These are phyloP conservation scores for Mandrillus leucophaeus DNA, from an alignment of 2,113 vertebrate species.

Conservation along the genomic window DNA sequence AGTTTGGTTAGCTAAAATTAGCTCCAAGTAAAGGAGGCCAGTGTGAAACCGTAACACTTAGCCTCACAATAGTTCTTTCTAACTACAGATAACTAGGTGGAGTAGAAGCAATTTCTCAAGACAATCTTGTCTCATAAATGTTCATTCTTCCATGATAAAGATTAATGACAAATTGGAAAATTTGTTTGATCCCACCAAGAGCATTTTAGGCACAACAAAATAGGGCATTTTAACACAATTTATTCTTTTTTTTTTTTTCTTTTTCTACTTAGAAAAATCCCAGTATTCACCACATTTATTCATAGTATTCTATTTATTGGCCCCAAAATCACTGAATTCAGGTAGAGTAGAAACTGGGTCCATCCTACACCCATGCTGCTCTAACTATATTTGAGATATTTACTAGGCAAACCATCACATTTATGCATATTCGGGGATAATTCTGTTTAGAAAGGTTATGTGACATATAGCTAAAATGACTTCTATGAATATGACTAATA, in stretches of 20 bases:
- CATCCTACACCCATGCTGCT: not conserved
- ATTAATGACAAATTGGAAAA: constrained; percentile 67
- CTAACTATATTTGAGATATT: constrained; percentile 23
- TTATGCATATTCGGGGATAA: constrained; percentile 34
- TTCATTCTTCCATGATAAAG: constrained; percentile 63
- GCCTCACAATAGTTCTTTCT: constrained; percentile 47
- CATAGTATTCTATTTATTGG: constrained; percentile 40
- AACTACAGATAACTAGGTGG: constrained; percentile 36
- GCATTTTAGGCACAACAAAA: constrained; percentile 59
- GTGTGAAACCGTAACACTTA: not conserved
- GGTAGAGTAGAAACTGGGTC: not conserved
- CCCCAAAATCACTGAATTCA: constrained; percentile 19
- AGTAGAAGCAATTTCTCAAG: constrained; percentile 49
- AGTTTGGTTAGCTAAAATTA: constrained; percentile 64
- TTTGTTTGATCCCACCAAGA: constrained; percentile 46
- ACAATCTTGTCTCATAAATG: constrained; percentile 61
- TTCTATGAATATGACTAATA: constrained; percentile 68
- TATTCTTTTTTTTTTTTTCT: constrained; percentile 26
- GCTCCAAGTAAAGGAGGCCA: constrained; percentile 27
- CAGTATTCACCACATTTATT: constrained; percentile 20
- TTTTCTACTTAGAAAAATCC: constrained; percentile 26
- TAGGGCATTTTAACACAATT: constrained; percentile 53
- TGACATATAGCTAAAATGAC: constrained; percentile 69
- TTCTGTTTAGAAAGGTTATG: constrained; percentile 61
- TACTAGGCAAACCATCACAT: not conserved